These are phyloP conservation scores for Patella vulgata DNA, from an alignment of 1,140 invertebrate genomes.

Conservation along the genomic window DNA sequence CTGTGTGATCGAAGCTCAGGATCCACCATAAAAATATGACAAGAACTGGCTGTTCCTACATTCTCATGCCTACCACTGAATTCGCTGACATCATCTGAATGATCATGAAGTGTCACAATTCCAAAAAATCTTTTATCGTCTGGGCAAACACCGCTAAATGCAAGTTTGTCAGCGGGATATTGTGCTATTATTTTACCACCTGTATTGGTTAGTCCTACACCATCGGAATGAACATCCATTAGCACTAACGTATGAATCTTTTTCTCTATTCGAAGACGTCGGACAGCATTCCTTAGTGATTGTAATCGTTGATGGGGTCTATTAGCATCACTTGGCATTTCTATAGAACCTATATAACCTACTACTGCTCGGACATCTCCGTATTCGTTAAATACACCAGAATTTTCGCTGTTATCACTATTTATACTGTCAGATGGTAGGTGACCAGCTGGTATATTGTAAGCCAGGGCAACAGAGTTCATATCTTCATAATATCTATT, in stretches of 20 bases:
- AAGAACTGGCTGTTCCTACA: constrained; percentile 80
- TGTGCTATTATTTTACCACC: constrained; percentile 74
- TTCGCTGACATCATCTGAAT: constrained; percentile 49
- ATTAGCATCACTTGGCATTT: constrained; percentile 88
- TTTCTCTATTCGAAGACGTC: constrained; percentile 88
- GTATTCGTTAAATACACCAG: constrained; percentile 8
- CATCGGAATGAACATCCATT: constrained; percentile 83
- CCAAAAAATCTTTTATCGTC: constrained; percentile 92
- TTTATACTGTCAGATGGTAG: too few species aligned
- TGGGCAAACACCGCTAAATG: constrained; percentile 88
- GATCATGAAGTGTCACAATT: constrained; percentile 81
- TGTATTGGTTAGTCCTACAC: constrained; percentile 79
- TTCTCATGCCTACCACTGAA: constrained; percentile 44
- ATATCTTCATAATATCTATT: too few species aligned
- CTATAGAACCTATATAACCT: constrained; percentile 94
- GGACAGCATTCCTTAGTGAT: constrained; percentile 82
- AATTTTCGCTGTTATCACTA: too few species aligned
- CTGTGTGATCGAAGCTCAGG: constrained; percentile 78
- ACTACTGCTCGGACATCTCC: constrained; percentile 83
- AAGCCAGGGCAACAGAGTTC: too few species aligned
- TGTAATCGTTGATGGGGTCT: constrained; percentile 73
- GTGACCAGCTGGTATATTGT: too few species aligned
- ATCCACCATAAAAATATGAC: constrained; percentile 95
- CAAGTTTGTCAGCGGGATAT: constrained; percentile 85
- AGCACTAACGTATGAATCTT: constrained; percentile 86